Evolutionary conservation across 2,888 invertebrate genomes (phyloP), one percentile per base, ranked within the genome.

Genomic region (Drosophila mulleri): DNA sequence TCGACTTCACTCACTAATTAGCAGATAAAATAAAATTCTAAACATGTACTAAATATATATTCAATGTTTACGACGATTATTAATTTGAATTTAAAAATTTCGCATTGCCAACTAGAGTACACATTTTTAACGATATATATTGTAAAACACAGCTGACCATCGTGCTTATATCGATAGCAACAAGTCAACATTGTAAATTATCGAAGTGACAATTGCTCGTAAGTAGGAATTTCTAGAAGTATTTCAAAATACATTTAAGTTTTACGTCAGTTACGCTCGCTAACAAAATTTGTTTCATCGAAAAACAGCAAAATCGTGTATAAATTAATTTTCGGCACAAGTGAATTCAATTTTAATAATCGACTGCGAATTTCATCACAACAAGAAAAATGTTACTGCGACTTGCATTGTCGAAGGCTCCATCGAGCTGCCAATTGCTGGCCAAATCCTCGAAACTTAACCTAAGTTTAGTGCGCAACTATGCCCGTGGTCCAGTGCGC

Each of bases 371-470:
- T 90, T 90, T 89, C 88, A 87, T 76, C 88, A 89, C 63, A 82
- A 71, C 65, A 66, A 48, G 60, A 89, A 74, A 59, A 59, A 92
- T 92, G 92, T 88, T 92, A 62, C 72, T 80, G 50, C 83, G 91
- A 61, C 68, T 89, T 66, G 90, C 88, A 67, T 56, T 88, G 50
- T 73, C 79, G 52, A 69, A 81, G 35, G 75, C 78, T 37, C 75
- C 89, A 56, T 70, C 87, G 57, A 50, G 59, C 16, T 61, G 66
- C 29, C 63, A 69, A 6, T 65, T 86, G 26, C 39, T 81, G 42
- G 59, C 56, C 16, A 76, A 80, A 50, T 76, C 81, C 1, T 53
- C 89, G 5, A 79, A 61, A 74, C 74, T 72, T 11, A 75, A 59
- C 23, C 53, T 75, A 1, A 62, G 52, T 39, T 54, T 47, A 29